phyloP scores from a whole-genome alignment of 2,113 vertebrate species.

The Cyanoliseus patagonus region DNA sequence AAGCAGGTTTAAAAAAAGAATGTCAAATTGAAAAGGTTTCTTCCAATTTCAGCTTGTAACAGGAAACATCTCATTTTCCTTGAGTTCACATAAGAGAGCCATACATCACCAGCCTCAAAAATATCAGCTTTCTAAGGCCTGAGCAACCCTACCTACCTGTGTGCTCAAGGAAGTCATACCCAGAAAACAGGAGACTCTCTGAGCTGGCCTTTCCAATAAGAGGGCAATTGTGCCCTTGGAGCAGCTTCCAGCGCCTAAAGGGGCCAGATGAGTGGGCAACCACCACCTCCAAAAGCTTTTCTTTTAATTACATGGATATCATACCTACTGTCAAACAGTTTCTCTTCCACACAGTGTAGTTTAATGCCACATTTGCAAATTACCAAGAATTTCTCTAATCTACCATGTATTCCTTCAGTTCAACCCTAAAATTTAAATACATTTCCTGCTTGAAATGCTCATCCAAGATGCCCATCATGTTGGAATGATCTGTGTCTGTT shows the following conservation, averaged over 20 bases:
- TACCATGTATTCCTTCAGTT: not conserved
- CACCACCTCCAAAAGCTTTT: not conserved
- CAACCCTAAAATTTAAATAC: not conserved
- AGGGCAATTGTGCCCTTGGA: not conserved
- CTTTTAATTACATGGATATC: not conserved
- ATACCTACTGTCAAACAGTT: not conserved
- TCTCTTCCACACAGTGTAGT: not conserved
- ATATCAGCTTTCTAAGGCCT: not conserved
- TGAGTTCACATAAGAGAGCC: not conserved
- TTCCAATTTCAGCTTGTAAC: not conserved
- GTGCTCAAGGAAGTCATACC: not conserved
- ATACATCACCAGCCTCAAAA: not conserved
- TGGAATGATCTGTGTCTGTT: not conserved
- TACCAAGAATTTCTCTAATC: not conserved
- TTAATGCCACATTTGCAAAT: not conserved
- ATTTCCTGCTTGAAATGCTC: not conserved
- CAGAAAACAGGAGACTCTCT: not conserved
- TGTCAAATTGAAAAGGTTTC: not conserved
- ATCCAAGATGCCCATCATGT: not conserved
- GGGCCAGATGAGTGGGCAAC: not conserved
- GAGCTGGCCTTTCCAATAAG: not conserved
- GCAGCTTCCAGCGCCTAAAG: not conserved
- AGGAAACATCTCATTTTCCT: not conserved
- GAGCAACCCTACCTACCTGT: too few species aligned
- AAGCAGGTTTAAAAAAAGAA: not conserved